Evolutionary conservation across 1,140 invertebrate species (phyloP).

Genomic region (Calycopis cecrops): DNA sequence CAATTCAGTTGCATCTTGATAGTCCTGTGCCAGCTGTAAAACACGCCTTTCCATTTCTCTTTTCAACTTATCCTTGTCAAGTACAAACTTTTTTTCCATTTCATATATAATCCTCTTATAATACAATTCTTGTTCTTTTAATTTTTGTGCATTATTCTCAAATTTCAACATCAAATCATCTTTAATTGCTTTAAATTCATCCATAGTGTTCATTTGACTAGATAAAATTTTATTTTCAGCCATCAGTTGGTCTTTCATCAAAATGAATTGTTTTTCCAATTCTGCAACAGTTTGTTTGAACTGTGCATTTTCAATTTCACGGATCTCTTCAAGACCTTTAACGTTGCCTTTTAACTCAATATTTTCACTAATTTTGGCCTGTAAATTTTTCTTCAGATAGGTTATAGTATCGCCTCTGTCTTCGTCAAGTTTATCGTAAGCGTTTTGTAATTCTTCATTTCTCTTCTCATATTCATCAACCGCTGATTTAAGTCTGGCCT

Average conservation of each 20-base stretch:
- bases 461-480: slow-evolving; percentile 84
- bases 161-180: slow-evolving; percentile 90
- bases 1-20: slow-evolving; percentile 88
- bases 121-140: slow-evolving; percentile 83
- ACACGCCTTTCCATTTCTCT: slow-evolving; percentile 90
- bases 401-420: slow-evolving; percentile 89
- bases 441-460: slow-evolving; percentile 79
- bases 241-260: slow-evolving; percentile 88
- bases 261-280: slow-evolving; percentile 82
- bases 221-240: slow-evolving; percentile 90
- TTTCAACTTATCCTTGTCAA: slow-evolving; percentile 89
- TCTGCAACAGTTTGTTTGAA: slow-evolving; percentile 78
- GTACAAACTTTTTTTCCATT: slow-evolving; percentile 87
- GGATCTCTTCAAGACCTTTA: slow-evolving; percentile 80
- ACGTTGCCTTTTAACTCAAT: slow-evolving; percentile 85
- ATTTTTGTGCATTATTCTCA: slow-evolving; percentile 84
- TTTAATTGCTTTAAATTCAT: slow-evolving; percentile 90
- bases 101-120: slow-evolving; percentile 87
- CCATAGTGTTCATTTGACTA: slow-evolving; percentile 90
- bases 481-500: slow-evolving; percentile 81
- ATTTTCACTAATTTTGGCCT: slow-evolving; percentile 84
- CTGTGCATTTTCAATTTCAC: slow-evolving; percentile 78
- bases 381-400: slow-evolving; percentile 85
- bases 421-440: slow-evolving; percentile 83
- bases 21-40: slow-evolving; percentile 86